These are phyloP conservation scores for Otolemur garnettii DNA, from an alignment of 2,113 vertebrate genomes.

Conservation along the genomic window DNA sequence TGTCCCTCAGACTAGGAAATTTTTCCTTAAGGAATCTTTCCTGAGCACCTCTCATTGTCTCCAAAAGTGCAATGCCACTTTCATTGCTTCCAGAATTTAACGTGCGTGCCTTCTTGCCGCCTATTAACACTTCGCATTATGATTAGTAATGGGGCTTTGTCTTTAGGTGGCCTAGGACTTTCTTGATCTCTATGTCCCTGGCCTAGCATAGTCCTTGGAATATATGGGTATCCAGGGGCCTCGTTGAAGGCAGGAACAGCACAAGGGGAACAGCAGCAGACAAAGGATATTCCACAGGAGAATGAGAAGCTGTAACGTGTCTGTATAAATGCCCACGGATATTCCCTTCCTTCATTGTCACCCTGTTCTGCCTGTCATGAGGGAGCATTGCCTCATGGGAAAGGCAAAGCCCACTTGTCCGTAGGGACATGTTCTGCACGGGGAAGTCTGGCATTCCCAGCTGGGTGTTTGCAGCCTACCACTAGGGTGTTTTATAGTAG, in stretches of 20 bases:
- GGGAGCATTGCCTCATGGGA: slow-evolving; percentile 32
- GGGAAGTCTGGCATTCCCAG: slow-evolving; percentile 52
- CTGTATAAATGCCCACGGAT: neutral
- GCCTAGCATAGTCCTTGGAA: neutral
- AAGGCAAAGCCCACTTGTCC: slow-evolving; percentile 32
- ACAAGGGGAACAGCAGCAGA: neutral
- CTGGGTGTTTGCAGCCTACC: neutral
- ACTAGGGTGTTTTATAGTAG: slow-evolving; percentile 54
- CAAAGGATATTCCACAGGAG: slow-evolving; percentile 3
- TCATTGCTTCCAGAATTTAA: neutral
- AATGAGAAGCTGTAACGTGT: slow-evolving; percentile 31
- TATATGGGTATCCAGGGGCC: neutral
- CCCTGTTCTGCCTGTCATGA: slow-evolving; percentile 13
- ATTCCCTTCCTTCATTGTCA: slow-evolving; percentile 16
- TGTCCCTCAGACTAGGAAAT: neutral
- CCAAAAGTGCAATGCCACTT: neutral
- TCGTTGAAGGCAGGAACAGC: slow-evolving; percentile 1
- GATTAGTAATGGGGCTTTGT: neutral
- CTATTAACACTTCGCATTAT: neutral
- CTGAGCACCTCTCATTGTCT: neutral
- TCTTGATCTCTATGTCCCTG: neutral
- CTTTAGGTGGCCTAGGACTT: neutral
- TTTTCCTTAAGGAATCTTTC: neutral
- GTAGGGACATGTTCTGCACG: neutral
- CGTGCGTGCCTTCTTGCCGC: neutral